Percentiles rank a stretch among this genome's conserved stretches.
Conservation (phyloP, 1,140 invertebrate genomes). For the Portunus trituberculatus region DNA sequence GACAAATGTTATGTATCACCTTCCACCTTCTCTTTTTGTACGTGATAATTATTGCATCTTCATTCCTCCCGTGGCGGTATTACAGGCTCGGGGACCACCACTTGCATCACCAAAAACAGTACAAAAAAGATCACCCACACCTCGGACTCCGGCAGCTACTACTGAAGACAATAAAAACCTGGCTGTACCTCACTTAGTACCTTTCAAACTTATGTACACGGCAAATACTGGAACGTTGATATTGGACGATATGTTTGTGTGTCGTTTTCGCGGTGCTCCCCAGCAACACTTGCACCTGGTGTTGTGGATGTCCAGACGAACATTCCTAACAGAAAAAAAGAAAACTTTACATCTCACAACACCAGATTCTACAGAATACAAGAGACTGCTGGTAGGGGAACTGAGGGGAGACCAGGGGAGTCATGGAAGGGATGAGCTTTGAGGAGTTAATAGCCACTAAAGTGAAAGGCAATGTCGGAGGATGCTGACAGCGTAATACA, state of each 20-base stretch:
- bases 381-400: background rate
- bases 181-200: background rate
- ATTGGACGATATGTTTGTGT: conserved; percentile 22
- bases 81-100: no score
- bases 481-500: no score
- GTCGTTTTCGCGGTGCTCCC: background rate
- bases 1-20: background rate
- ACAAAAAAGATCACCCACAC: background rate
- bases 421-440: background rate
- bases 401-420: background rate
- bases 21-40: background rate
- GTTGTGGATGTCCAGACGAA: background rate
- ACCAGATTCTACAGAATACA: background rate
- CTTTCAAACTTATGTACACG: conserved; percentile 22
- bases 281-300: background rate
- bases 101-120: background rate
- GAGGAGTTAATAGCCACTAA: background rate
- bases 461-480: background rate
- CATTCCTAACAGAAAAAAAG: background rate
- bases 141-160: background rate
- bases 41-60: background rate
- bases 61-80: background rate
- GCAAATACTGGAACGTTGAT: conserved; percentile 48
- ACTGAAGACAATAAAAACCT: background rate
- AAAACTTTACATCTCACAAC: background rate